Base-by-base conservation (phyloP, 2,797 vertebrate species). In the Melanotaenia boesemani region DNA sequence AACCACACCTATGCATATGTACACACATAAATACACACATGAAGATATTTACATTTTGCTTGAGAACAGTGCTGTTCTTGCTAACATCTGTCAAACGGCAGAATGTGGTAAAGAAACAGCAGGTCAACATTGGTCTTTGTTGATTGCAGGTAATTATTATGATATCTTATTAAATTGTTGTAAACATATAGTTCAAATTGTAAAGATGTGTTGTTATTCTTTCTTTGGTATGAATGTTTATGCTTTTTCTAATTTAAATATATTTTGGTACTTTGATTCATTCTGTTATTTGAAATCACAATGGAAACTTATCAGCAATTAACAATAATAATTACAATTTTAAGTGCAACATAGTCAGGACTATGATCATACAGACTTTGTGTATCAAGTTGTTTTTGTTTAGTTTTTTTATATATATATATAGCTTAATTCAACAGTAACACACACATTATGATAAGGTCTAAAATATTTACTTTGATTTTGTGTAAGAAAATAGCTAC, bases 1-100 rank as follows among this genome's bases (percentile, higher is more conserved):
- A 99, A 98, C 98, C 97, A 99, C 52, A 99, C 98, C 97, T 99
- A 83, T 68, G 91, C 67, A 84, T 37, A 84, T 1, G 24, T 13
- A 72, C 61, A 82, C 58, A 76, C 63, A 79, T 22, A 78, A 46
- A 80, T 34, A 70, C 2, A 61, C 24, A 73, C 32, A 20, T 70
- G 46, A 79, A 79, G 67, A 70, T 15, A 64, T 34, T 80, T 70
- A 36, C n/a, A 10, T 67, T 57, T 41, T 18, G 48, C 56, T 52
- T 63, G 2, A 67, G 34, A 71, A 0, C 13, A 6, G 15, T 18
- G 10, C 28, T 22, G 18, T 56, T 57, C 9, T 46, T 36, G n/a
- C 46, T 3, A 63, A 6, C 16, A 69, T 58, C 32, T 62, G 57
- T 59, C 44, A 71, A 59, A 4, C 48, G 24, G n/a, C 22, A 52